Conservation (phyloP, 2,888 invertebrate genomes). For the Aphidoletes aphidimyza region DNA sequence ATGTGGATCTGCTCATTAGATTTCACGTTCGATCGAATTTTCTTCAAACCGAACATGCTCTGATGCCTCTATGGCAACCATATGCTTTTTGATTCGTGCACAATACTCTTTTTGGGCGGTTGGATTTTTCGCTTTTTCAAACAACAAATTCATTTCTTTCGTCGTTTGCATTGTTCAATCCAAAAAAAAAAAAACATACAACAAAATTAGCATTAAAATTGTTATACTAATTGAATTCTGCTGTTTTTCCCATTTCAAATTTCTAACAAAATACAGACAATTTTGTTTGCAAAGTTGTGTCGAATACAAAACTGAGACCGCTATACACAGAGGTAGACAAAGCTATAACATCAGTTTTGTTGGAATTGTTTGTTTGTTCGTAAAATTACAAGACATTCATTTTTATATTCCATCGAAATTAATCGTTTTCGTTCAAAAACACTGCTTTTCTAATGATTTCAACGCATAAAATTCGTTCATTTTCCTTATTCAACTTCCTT, state of each 20-base stretch:
- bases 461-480: background rate
- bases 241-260: constrained; percentile 9
- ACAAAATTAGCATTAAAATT: constrained; percentile 11
- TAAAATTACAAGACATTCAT: background rate
- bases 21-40: no score
- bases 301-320: no score
- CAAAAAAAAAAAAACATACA: no score
- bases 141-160: background rate
- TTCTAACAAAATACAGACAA: background rate
- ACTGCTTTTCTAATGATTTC: background rate
- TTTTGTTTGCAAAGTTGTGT: no score
- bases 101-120: background rate
- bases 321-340: no score
- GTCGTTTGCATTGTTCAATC: background rate
- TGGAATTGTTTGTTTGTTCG: no score
- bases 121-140: background rate
- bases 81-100: constrained; percentile 1
- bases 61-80: background rate
- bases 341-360: no score
- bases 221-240: background rate
- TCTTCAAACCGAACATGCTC: no score
- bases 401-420: background rate
- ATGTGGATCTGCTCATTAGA: no score
- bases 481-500: no score
- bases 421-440: background rate